phyloP scores from a whole-genome alignment of 2,888 invertebrate genomes.

The Hirtodrosophila confusa region DNA sequence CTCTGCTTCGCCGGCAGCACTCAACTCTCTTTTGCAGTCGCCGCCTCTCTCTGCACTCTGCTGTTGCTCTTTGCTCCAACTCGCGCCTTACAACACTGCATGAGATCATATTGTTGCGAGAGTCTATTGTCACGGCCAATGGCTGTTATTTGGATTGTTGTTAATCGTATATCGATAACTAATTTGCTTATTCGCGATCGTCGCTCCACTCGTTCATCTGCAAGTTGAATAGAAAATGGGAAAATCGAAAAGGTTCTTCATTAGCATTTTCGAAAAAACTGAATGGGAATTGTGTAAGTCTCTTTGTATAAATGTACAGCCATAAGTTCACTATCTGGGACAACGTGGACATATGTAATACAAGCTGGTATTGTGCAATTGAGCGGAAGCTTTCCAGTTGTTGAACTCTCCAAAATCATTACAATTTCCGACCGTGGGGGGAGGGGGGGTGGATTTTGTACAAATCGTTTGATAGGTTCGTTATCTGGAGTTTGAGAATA shows the following conservation, averaged over 20 bases:
- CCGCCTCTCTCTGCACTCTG: slow-evolving; percentile 17
- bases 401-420: too few relatives aligned
- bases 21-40: not conserved
- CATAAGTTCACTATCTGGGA: slow-evolving; percentile 1
- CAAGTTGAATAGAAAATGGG: slow-evolving; percentile 13
- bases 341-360: too few relatives aligned
- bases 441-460: too few relatives aligned
- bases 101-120: slow-evolving; percentile 82
- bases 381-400: too few relatives aligned
- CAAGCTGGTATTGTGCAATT: too few relatives aligned
- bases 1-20: not conserved
- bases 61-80: slow-evolving; percentile 22
- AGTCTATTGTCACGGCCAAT: slow-evolving; percentile 62
- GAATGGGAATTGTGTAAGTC: not conserved
- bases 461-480: too few relatives aligned
- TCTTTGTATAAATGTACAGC: not conserved
- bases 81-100: slow-evolving; percentile 43
- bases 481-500: too few relatives aligned
- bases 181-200: slow-evolving; percentile 54
- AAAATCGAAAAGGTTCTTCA: not conserved
- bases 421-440: too few relatives aligned
- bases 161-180: slow-evolving; percentile 33
- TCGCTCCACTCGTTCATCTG: slow-evolving; percentile 74
- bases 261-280: not conserved
- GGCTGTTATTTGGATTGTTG: slow-evolving; percentile 53